Conservation (phyloP, 2,113 vertebrate genomes). For the Chaetura pelagica region DNA sequence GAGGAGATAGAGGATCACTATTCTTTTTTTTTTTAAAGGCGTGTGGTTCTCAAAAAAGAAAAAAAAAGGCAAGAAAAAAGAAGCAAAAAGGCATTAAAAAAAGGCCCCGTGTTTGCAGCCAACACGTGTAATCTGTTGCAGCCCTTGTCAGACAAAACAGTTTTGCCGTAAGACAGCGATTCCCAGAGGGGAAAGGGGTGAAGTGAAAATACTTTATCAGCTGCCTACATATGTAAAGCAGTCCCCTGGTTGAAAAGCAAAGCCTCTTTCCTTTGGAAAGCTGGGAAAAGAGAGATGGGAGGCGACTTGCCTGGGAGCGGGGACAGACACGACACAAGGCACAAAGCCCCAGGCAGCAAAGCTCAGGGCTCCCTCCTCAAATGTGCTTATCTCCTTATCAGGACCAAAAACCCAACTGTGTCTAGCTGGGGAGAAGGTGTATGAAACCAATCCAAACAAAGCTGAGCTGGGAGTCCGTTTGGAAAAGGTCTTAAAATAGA, state of each 20-base stretch:
- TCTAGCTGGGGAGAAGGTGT: not conserved
- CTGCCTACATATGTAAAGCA: conserved; percentile 76
- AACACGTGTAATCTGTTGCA: conserved; percentile 63
- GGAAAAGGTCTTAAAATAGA: not conserved
- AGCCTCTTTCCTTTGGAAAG: conserved; percentile 51
- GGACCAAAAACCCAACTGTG: not conserved
- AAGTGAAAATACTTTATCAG: conserved; percentile 80
- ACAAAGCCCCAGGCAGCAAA: conserved; percentile 4
- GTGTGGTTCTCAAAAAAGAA: not conserved
- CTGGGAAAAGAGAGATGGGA: not conserved
- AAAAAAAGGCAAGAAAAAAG: not conserved
- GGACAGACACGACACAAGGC: conserved; percentile 38
- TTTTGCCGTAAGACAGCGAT: conserved; percentile 63
- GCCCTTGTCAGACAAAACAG: conserved; percentile 75
- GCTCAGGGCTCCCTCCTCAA: not conserved
- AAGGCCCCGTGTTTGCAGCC: conserved; percentile 62
- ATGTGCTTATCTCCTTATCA: not conserved
- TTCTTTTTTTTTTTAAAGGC: not conserved
- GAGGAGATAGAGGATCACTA: not conserved
- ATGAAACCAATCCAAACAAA: not conserved
- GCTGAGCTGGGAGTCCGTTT: not conserved
- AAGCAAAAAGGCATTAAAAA: not conserved
- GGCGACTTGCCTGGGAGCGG: not conserved
- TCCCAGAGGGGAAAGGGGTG: conserved; percentile 73
- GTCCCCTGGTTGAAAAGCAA: conserved; percentile 65